Conservation (phyloP, 2,888 invertebrate species). For the Hipparchia sbordonii region DNA sequence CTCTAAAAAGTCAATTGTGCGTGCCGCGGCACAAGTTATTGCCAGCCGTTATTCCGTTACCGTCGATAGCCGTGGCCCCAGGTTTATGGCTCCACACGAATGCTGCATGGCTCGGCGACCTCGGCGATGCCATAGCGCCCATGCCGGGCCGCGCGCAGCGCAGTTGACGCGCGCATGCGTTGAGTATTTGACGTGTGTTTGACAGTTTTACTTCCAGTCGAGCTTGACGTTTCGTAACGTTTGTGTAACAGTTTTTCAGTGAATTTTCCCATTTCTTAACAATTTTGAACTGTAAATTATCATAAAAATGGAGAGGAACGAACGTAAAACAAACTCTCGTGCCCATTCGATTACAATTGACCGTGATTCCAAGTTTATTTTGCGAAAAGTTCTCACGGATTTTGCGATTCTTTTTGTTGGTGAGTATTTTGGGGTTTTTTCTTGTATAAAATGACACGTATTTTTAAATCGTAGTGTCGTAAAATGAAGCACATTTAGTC, state of each 20-base stretch:
- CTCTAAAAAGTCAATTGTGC: no score
- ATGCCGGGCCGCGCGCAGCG: slow-evolving; percentile 17
- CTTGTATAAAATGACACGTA: slow-evolving; percentile 5
- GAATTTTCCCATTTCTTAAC: slow-evolving; percentile 50
- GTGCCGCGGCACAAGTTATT: no score
- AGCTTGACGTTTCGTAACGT: slow-evolving; percentile 65
- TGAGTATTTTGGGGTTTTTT: slow-evolving; percentile 70
- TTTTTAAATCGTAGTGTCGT: background rate
- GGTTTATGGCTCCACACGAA: no score
- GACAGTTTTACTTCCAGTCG: slow-evolving; percentile 42
- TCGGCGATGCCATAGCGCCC: background rate
- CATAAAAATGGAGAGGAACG: slow-evolving; percentile 70
- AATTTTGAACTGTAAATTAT: slow-evolving; percentile 42
- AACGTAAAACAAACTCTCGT: slow-evolving; percentile 68
- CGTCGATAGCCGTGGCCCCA: no score
- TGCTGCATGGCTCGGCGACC: no score
- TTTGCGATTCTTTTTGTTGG: slow-evolving; percentile 86
- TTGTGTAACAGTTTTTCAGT: slow-evolving; percentile 49
- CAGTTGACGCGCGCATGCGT: slow-evolving; percentile 79
- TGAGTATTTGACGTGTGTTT: slow-evolving; percentile 59
- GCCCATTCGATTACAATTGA: slow-evolving; percentile 76
- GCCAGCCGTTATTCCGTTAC: no score
- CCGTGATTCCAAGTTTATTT: slow-evolving; percentile 80
- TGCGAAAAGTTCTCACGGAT: slow-evolving; percentile 87
- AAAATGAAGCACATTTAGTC: background rate